Base-by-base conservation (phyloP, 1,140 invertebrate genomes). In the Tetramorium parvispinum region DNA sequence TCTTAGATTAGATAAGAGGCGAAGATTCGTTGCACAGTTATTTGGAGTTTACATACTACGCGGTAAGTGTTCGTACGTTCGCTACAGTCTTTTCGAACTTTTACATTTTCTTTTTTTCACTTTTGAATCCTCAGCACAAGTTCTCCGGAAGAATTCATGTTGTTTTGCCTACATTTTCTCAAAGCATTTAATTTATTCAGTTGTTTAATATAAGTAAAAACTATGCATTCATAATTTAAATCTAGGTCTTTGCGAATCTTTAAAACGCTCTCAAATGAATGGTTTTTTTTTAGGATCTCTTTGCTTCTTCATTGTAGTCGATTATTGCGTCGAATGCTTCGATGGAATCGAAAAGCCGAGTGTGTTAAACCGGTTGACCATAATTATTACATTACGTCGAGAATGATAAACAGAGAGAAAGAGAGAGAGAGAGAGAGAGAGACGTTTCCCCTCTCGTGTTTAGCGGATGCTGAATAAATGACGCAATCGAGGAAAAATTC, bases 261-360 rank as follows among this genome's bases (percentile, higher is more conserved):
- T 59, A 13, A 11, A 59, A 27, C 57, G 24, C 6, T 1, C 57
- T 3, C 11, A 61, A 61, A 27, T 11, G 0, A 6, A 61, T 3
- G 5, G 0, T 61, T 27, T 27, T 61, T 18, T 61, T 6, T 61
- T 16, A 61, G 8, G 18, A 61, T 10, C 24, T 3, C 53, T 49
- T 53, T 7, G 7, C 5, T 51, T 32, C 18, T 71, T 51, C 7
- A 13, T 3, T 75, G n/a, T 7, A 75, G 11, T 37, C 3, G 53
- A 57, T 16, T 18, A 57, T 16, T n/a, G n/a, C 27, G 71, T 37
- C 16, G 46, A 32, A 40, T 1, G 21, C 5, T 75, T 70, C 0
- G 24, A 24, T 24, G 27, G 13, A 87, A 91, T 92, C 77, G 76
- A 87, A 88, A 91, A 91, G 90, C 85, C 66, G 27, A 57, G 71